These are phyloP conservation scores for Gymnogyps californianus DNA, from an alignment of 2,113 vertebrate species.

Conservation along the genomic window DNA sequence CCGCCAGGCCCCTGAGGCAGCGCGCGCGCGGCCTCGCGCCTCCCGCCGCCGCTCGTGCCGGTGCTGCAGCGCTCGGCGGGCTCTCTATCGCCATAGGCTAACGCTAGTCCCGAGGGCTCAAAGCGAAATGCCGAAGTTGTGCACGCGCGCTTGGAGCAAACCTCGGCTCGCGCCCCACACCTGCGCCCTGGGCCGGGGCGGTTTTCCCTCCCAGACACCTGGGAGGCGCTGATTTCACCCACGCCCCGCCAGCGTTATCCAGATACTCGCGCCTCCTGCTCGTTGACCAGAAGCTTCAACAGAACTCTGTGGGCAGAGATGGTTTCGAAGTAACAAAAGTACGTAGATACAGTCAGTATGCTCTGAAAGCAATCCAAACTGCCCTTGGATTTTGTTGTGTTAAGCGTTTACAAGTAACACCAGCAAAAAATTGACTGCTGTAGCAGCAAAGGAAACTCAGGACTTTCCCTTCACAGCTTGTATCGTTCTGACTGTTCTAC, in stretches of 20 bases:
- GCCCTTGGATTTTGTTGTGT: fast-evolving
- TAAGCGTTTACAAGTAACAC: fast-evolving
- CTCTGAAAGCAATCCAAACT: fast-evolving
- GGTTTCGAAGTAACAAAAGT: not conserved
- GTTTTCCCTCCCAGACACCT: fast-evolving
- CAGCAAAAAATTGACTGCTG: too few species aligned
- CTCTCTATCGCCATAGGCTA: fast-evolving
- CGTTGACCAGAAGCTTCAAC: fast-evolving
- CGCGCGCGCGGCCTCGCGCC: not conserved
- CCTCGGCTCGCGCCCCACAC: fast-evolving
- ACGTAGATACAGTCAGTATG: fast-evolving
- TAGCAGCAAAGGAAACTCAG: not conserved
- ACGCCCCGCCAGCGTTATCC: fast-evolving
- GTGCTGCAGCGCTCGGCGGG: not conserved
- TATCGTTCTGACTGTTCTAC: fast-evolving
- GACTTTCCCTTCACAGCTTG: not conserved
- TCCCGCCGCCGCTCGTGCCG: not conserved
- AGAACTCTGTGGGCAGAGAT: too few species aligned
- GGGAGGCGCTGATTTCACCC: fast-evolving
- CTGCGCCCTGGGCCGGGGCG: not conserved
- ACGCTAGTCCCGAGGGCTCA: fast-evolving
- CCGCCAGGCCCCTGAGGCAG: not conserved
- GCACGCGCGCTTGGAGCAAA: not conserved
- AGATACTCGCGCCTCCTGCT: fast-evolving
- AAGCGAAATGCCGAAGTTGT: not conserved